phyloP scores from a whole-genome alignment of 1,140 invertebrate genomes.

The Drosophila orosa region DNA sequence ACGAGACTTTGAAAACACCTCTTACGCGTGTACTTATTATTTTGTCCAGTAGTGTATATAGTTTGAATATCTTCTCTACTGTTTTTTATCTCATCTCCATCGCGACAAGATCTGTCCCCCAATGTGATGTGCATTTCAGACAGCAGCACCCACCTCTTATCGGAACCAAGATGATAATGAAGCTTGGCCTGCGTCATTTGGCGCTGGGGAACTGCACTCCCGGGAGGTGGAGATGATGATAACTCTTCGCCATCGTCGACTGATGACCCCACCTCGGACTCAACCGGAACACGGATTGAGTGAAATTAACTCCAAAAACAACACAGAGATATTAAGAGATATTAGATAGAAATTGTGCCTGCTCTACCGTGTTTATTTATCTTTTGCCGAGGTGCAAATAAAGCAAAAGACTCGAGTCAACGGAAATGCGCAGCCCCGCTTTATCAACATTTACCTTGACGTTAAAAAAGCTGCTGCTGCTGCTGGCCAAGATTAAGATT shows the following conservation, averaged over 20 bases:
- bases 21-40: too few species aligned
- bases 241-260: background rate
- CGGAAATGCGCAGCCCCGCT: constrained; percentile 72
- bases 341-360: background rate
- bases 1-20: too few species aligned
- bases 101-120: constrained; percentile 29
- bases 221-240: background rate
- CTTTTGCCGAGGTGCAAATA: constrained; percentile 57
- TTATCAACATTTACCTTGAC: constrained; percentile 56
- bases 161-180: background rate
- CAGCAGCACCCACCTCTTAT: constrained; percentile 2
- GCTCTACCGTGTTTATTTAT: constrained; percentile 22
- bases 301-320: constrained; percentile 4
- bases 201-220: constrained; percentile 17
- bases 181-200: constrained; percentile 28
- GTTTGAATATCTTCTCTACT: background rate
- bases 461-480: constrained; percentile 16
- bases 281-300: constrained; percentile 16
- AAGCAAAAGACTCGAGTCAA: constrained; percentile 68
- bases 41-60: too few species aligned
- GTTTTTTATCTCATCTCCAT: constrained; percentile 4
- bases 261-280: constrained; percentile 16
- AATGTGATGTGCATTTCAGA: constrained; percentile 29
- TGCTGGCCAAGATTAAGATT: constrained; percentile 51
- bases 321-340: too few species aligned